Evolutionary conservation across 2,888 invertebrate species (phyloP), one percentile per base, ranked within the genome.

Genomic region (Beris chalybata): DNA sequence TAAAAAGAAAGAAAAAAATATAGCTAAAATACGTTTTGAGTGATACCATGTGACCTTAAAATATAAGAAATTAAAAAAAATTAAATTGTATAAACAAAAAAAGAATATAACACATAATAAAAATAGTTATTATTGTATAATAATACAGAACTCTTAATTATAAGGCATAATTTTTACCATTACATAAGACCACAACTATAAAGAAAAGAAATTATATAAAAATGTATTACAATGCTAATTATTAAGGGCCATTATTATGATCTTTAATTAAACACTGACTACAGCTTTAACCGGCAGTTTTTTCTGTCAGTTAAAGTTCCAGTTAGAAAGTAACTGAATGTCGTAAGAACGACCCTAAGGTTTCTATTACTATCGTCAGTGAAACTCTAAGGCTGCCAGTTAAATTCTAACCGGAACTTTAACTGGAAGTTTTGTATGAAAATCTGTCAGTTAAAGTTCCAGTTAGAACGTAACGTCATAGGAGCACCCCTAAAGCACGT

Each of bases 1-100:
- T 3, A 22, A 22, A 22, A 22, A 22, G 3, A 22, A 22, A 22
- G 3, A 22, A 3, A 22, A 22, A 22, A 22, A 9, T 38, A 48
- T 13, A 53, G 30, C 38, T 22, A 56, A 61, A 66, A 70, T 69
- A 70, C 71, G 73, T 76, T 78, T 76, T 79, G 75, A 79, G 79
- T 79, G 79, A 79, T 79, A 79, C 74, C 76, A 79, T 77, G 79
- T 79, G 79, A 79, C 79, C 79, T 79, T 79, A 79, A 74, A 73
- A 71, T 11, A 13, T 61, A 61, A 61, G 61, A 50, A 13, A 48
- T 13, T 48, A 15, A 48, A 22, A 22, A n/a, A 3, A 22, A 22
- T 22, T 22, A 22, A 48, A 48, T 48, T 48, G 15, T 13, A 6
- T n/a, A 44, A 44, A 44, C 9, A 12, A 48, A 48, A 48, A 48